Conservation (phyloP, 1,140 invertebrate species). For the Galendromus occidentalis region DNA sequence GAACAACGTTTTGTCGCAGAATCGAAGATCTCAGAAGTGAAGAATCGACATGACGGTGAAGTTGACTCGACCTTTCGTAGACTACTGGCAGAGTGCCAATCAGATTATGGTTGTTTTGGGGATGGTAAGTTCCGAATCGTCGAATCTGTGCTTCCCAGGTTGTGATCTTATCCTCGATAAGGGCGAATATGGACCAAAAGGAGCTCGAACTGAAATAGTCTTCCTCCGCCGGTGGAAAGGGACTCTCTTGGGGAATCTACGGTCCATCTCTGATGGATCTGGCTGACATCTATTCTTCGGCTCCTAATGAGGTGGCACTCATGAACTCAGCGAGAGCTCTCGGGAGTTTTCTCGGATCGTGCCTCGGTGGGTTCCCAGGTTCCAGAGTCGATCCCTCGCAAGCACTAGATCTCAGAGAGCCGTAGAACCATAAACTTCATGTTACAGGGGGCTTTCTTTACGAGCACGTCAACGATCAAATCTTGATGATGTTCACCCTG, state of each 20-base stretch:
- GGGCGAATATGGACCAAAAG: too few species aligned
- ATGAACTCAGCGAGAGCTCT: not conserved
- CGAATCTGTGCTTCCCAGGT: too few species aligned
- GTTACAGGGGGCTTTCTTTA: not conserved
- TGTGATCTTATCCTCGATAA: too few species aligned
- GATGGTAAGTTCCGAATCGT: not conserved
- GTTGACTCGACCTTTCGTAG: too few species aligned
- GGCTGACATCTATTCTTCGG: not conserved
- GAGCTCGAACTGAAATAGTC: too few species aligned
- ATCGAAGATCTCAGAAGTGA: too few species aligned
- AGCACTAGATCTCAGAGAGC: too few species aligned
- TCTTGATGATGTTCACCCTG: not conserved
- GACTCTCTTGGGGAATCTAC: not conserved
- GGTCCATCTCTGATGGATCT: not conserved
- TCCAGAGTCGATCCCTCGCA: too few species aligned
- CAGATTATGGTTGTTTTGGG: not conserved
- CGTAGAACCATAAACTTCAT: not conserved
- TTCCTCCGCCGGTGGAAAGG: too few species aligned
- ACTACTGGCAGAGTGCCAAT: constrained; percentile 5
- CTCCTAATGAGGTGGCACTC: not conserved
- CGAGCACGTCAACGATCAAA: not conserved
- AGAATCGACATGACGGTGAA: too few species aligned
- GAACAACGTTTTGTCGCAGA: too few species aligned
- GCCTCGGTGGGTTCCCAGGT: not conserved
- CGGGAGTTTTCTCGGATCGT: not conserved